These are phyloP conservation scores for Drosophila rubida DNA, from an alignment of 2,888 invertebrate genomes.

Conservation along the genomic window DNA sequence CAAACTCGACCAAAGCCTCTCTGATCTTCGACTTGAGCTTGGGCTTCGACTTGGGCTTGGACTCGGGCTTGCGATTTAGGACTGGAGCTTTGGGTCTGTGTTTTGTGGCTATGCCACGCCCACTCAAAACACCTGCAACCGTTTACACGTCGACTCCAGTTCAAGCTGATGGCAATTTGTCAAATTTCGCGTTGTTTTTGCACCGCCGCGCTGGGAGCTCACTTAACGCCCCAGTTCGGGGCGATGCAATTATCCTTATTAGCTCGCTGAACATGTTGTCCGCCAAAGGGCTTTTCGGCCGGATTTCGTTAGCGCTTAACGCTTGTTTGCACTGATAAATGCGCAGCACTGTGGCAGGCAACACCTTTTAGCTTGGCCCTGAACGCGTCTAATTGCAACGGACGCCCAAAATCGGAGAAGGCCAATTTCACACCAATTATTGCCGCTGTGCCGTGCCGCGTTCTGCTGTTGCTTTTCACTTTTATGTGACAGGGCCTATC, in stretches of 20 bases:
- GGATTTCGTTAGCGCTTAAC: constrained; percentile 53
- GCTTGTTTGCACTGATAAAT: constrained; percentile 81
- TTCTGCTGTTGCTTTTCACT: constrained; percentile 47
- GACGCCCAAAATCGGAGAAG: constrained; percentile 37
- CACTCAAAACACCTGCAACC: constrained; percentile 75
- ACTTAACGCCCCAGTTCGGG: constrained; percentile 69
- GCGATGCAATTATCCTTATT: constrained; percentile 73
- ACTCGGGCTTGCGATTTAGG: too few species aligned
- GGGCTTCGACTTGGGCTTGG: too few species aligned
- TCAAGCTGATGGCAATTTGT: constrained; percentile 73
- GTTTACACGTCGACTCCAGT: constrained; percentile 72
- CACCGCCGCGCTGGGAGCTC: constrained; percentile 25
- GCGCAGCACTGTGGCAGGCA: constrained; percentile 51
- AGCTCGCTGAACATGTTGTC: constrained; percentile 39
- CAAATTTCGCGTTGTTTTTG: constrained; percentile 54
- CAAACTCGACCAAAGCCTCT: constrained; percentile 6
- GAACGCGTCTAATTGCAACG: constrained; percentile 67
- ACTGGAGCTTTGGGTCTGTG: background rate
- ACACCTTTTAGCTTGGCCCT: constrained; percentile 41
- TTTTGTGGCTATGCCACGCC: constrained; percentile 56
- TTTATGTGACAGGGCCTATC: constrained; percentile 53
- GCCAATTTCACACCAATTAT: constrained; percentile 78
- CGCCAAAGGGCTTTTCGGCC: constrained; percentile 55
- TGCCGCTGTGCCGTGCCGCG: constrained; percentile 4
- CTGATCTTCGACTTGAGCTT: background rate